phyloP scores from a whole-genome alignment of 1,140 invertebrate genomes.

The Apis cerana region DNA sequence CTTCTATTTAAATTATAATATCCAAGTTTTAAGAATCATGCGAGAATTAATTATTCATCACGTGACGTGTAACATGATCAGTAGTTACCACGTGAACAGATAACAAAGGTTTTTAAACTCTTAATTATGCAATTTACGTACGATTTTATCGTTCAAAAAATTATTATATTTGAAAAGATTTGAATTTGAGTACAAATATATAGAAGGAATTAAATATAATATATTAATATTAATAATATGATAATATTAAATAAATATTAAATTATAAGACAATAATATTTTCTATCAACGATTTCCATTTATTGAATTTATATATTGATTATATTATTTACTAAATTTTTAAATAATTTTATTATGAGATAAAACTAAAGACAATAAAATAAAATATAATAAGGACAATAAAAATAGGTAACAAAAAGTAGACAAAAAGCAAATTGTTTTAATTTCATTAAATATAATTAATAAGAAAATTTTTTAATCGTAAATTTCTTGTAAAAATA shows the following conservation, averaged over 20 bases:
- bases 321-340: background rate
- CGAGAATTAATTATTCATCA: conserved; percentile 33
- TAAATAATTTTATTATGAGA: background rate
- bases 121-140: conserved; percentile 23
- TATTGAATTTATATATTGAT: too few species aligned
- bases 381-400: too few species aligned
- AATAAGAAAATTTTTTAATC: background rate
- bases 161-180: background rate
- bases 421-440: background rate
- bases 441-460: background rate
- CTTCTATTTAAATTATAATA: background rate
- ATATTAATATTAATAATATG: too few species aligned
- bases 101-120: conserved; percentile 31
- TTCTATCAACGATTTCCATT: too few species aligned
- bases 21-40: conserved; percentile 19
- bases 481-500: background rate
- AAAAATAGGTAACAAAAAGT: too few species aligned
- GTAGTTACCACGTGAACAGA: conserved; percentile 39
- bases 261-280: too few species aligned
- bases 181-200: background rate
- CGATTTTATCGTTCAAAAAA: background rate
- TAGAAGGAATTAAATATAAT: background rate
- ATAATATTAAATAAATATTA: too few species aligned
- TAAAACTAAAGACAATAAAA: background rate
- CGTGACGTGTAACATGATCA: conserved; percentile 38